These are phyloP conservation scores for Agelastica alni DNA, from an alignment of 2,888 invertebrate species.

Conservation along the genomic window DNA sequence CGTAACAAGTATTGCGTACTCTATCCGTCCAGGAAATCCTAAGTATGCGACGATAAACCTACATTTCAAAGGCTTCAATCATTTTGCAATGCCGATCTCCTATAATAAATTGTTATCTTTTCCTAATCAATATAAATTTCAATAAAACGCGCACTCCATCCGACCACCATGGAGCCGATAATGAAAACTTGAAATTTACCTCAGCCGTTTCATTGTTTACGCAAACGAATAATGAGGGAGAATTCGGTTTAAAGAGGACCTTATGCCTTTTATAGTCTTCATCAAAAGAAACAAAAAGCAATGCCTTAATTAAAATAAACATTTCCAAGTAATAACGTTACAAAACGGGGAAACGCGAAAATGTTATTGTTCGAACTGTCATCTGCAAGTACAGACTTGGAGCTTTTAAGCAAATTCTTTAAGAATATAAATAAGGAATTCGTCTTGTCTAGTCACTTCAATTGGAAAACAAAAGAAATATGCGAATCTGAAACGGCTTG, in stretches of 20 bases:
- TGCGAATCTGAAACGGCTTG: slow-evolving; percentile 25
- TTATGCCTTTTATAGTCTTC: slow-evolving; percentile 28
- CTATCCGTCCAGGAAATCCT: no score
- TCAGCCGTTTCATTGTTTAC: slow-evolving; percentile 12
- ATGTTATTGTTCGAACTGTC: slow-evolving; percentile 53
- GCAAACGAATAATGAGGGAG: slow-evolving; percentile 27
- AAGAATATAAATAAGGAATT: slow-evolving; percentile 55
- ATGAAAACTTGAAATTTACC: slow-evolving; percentile 8
- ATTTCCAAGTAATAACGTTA: slow-evolving; percentile 52
- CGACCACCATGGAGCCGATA: neutral
- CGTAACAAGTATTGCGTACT: no score
- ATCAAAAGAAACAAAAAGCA: slow-evolving; percentile 42
- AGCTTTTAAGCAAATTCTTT: slow-evolving; percentile 49
- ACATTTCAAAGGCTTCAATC: no score
- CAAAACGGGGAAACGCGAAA: slow-evolving; percentile 51
- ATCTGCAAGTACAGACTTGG: slow-evolving; percentile 43
- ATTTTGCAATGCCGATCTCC: no score
- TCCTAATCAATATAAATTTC: slow-evolving; percentile 5
- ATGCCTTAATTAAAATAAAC: slow-evolving; percentile 53
- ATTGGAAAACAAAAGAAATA: slow-evolving; percentile 48
- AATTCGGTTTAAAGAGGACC: slow-evolving; percentile 28
- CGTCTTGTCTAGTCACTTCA: slow-evolving; percentile 48
- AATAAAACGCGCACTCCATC: no score
- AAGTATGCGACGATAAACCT: no score
- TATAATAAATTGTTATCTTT: no score